A percentile compares a stretch with the other conserved stretches of the same genome.
These are phyloP conservation scores for Acleris cristana DNA, from an alignment of 2,888 invertebrate species.

Conservation along the genomic window DNA sequence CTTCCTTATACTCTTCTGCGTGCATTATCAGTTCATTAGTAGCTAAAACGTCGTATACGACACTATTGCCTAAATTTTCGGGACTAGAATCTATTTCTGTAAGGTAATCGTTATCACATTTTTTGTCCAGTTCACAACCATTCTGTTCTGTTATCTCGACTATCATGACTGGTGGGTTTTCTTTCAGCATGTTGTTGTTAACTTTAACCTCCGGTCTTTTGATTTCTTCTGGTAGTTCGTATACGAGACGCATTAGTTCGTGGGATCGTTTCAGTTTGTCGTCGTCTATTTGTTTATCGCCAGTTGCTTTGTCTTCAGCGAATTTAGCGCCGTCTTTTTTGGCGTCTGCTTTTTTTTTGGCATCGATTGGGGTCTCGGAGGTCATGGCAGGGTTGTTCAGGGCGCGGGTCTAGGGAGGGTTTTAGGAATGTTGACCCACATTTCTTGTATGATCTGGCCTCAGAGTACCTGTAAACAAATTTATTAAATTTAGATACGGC, in stretches of 20 bases:
- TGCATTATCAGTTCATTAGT: conserved; percentile 67
- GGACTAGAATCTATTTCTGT: conserved; percentile 64
- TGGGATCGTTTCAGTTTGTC: conserved; percentile 59
- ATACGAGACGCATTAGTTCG: conserved; percentile 77
- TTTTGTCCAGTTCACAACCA: conserved; percentile 72
- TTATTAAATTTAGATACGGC: conserved; percentile 1
- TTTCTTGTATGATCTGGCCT: conserved; percentile 49
- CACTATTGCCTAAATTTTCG: conserved; percentile 71
- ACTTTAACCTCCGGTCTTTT: conserved; percentile 58
- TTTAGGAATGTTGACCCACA: conserved; percentile 52
- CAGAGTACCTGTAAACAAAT: conserved; percentile 42
- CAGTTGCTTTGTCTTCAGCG: conserved; percentile 59
- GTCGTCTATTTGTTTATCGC: conserved; percentile 56
- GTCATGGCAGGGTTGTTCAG: conserved; percentile 69
- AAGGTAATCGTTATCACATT: conserved; percentile 67
- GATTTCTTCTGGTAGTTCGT: conserved; percentile 76
- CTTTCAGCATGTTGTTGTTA: conserved; percentile 76
- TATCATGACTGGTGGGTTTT: conserved; percentile 76
- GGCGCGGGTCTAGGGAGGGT: conserved; percentile 43
- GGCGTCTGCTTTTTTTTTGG: conserved; percentile 57
- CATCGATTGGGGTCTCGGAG: conserved; percentile 75
- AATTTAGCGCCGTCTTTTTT: conserved; percentile 60
- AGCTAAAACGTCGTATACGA: conserved; percentile 68
- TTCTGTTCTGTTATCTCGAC: conserved; percentile 77
- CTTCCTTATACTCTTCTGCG: conserved; percentile 68